These are phyloP conservation scores for Trichosurus vulpecula DNA, from an alignment of 2,797 vertebrate genomes.

Conservation along the genomic window DNA sequence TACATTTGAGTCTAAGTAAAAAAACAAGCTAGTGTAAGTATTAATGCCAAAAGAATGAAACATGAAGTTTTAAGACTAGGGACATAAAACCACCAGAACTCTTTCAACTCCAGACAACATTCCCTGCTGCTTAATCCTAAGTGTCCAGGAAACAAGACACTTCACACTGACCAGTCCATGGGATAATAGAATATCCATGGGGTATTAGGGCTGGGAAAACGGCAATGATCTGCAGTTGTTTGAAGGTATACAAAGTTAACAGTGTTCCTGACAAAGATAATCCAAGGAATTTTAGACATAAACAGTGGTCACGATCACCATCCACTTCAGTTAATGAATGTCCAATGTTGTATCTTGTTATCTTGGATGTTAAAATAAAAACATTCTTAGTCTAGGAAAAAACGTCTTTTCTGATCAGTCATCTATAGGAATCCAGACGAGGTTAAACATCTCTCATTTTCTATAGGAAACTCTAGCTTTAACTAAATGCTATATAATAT, in stretches of 20 bases:
- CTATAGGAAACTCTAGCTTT: slow-evolving; percentile 49
- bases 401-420: background rate
- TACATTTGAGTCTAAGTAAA: background rate
- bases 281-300: slow-evolving; percentile 65
- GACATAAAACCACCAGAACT: slow-evolving; percentile 2
- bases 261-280: slow-evolving; percentile 65
- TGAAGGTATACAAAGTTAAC: slow-evolving; percentile 66
- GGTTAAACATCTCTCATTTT: slow-evolving; percentile 25
- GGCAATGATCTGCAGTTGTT: slow-evolving; percentile 58
- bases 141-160: slow-evolving; percentile 68
- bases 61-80: background rate
- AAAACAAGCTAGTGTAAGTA: background rate
- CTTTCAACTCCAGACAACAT: slow-evolving; percentile 46
- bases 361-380: background rate
- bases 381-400: slow-evolving; percentile 9
- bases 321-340: slow-evolving; percentile 50
- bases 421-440: slow-evolving; percentile 30
- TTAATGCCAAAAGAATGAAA: slow-evolving; percentile 30
- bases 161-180: slow-evolving; percentile 57
- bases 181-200: slow-evolving; percentile 69
- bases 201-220: slow-evolving; percentile 63
- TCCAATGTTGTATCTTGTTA: slow-evolving; percentile 38
- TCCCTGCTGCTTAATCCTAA: slow-evolving; percentile 44
- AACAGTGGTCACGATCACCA: slow-evolving; percentile 52
- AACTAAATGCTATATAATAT: slow-evolving; percentile 23